Base-by-base conservation (phyloP, 2,888 invertebrate species). In the Hyposoter dolosus region DNA sequence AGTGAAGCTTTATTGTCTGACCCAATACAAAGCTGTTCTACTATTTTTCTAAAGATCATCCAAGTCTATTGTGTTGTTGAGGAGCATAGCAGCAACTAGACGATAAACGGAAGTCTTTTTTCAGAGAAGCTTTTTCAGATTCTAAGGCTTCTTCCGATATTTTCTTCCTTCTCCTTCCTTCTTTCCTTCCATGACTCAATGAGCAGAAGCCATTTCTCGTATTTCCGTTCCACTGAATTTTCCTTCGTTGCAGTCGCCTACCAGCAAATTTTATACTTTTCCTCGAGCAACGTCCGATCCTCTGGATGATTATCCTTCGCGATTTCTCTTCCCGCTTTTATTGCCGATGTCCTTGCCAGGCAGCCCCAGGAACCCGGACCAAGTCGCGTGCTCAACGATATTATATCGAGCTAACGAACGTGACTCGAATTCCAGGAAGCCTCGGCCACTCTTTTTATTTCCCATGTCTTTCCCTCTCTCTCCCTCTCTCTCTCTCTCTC, bases 351-450 rank as follows among this genome's bases (percentile, higher is more conserved):
- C 84, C 84, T 78, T 66, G 84, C 83, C 60, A 68, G 79, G 60
- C 78, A 75, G 86, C 68, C 35, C 81, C 60, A 45, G 45, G 69
- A 15, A 74, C 40, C 69, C 65, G 82, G 47, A 84, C 75, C n/a
- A 79, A 84, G 85, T 89, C 87, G 90, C 89, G 87, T 90, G 89
- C 89, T 84, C 88, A 87, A 87, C 90, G 89, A 91, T 91, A 90
- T 91, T 91, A 90, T 90, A 90, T 91, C 90, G 90, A 88, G 76
- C 84, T 85, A 90, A 89, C 88, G 89, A 90, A 91, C 91, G 90
- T 90, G 90, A 91, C 90, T 88, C 85, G 90, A 89, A 89, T 92
- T 91, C 89, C 88, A 75, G 84, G 88, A 88, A 89, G 87, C 72
- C 89, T 83, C 85, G 65, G 35, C 40, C 43, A n/a, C 45, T 53